A percentile compares a stretch with the other conserved stretches of the same genome.
Conservation (phyloP, 2,888 invertebrate species). For the Adelognathus sp. region DNA sequence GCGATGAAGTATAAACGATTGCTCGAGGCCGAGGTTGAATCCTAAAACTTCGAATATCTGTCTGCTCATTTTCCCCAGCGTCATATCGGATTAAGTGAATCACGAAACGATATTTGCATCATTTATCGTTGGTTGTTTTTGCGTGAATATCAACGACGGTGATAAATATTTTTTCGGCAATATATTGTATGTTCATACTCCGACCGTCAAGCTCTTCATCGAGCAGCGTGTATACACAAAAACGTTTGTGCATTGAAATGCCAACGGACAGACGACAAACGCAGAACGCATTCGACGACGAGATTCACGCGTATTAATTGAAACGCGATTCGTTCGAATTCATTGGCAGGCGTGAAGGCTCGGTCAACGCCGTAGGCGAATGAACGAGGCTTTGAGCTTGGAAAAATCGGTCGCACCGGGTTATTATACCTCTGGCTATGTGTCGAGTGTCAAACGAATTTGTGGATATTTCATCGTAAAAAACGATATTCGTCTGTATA, state of each 20-base stretch:
- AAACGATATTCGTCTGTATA: constrained; percentile 45
- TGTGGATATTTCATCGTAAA: constrained; percentile 67
- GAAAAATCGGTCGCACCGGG: background rate
- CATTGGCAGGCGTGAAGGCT: background rate
- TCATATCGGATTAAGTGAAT: no score
- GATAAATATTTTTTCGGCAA: background rate
- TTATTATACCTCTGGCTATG: constrained; percentile 53
- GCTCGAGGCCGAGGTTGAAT: background rate
- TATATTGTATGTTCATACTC: background rate
- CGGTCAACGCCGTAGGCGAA: background rate
- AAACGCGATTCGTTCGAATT: background rate
- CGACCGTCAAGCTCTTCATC: background rate
- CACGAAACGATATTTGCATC: no score
- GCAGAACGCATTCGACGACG: background rate
- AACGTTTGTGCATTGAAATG: background rate
- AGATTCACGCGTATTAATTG: background rate
- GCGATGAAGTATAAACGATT: background rate
- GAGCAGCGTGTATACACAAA: background rate
- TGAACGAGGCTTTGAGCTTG: constrained; percentile 20
- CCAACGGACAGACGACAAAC: no score
- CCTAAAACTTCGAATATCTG: background rate
- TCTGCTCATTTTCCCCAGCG: no score
- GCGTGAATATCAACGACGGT: background rate
- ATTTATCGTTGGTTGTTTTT: background rate
- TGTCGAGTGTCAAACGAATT: constrained; percentile 73